Conservation (phyloP, 1,140 invertebrate species). For the Zaprionus lachaisei region DNA sequence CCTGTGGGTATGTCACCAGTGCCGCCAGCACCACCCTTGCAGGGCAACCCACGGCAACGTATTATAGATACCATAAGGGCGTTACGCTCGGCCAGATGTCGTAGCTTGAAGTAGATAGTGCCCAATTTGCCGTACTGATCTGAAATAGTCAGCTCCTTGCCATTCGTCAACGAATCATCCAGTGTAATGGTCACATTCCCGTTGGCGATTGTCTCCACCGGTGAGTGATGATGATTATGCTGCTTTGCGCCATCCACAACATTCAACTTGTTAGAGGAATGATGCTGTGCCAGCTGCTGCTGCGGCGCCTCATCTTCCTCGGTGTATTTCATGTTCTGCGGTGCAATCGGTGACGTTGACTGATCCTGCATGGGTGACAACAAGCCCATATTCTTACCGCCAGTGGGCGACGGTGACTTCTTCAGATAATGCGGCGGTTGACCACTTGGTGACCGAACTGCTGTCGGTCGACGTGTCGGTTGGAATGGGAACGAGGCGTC, state of each 20-base stretch:
- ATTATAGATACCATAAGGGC: slow-evolving; percentile 96
- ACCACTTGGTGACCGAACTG: slow-evolving; percentile 87
- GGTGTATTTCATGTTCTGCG: slow-evolving; percentile 72
- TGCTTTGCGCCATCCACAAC: slow-evolving; percentile 52
- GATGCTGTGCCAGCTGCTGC: slow-evolving; percentile 38
- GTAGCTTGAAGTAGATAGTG: slow-evolving; percentile 93
- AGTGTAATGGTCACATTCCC: slow-evolving; percentile 80
- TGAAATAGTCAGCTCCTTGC: slow-evolving; percentile 84
- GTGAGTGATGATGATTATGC: slow-evolving; percentile 78
- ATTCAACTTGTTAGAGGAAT: slow-evolving; percentile 54
- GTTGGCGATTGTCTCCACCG: slow-evolving; percentile 72
- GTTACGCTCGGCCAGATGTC: slow-evolving; percentile 94
- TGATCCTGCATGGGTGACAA: slow-evolving; percentile 84
- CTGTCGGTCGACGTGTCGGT: slow-evolving; percentile 86
- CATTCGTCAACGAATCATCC: slow-evolving; percentile 73
- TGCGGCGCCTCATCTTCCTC: slow-evolving; percentile 74
- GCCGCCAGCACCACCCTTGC: slow-evolving; percentile 87
- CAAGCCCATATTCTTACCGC: slow-evolving; percentile 85
- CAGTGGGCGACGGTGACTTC: slow-evolving; percentile 94
- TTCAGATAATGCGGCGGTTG: slow-evolving; percentile 91
- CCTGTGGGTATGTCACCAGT: slow-evolving; percentile 76
- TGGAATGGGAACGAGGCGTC: slow-evolving; percentile 86
- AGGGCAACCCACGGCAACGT: slow-evolving; percentile 92
- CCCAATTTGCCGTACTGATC: slow-evolving; percentile 89
- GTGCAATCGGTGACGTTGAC: slow-evolving; percentile 71